Percentiles rank a stretch among this genome's conserved stretches.
Conservation (phyloP, 2,113 vertebrate species). For the Neodon shergylaensis region DNA sequence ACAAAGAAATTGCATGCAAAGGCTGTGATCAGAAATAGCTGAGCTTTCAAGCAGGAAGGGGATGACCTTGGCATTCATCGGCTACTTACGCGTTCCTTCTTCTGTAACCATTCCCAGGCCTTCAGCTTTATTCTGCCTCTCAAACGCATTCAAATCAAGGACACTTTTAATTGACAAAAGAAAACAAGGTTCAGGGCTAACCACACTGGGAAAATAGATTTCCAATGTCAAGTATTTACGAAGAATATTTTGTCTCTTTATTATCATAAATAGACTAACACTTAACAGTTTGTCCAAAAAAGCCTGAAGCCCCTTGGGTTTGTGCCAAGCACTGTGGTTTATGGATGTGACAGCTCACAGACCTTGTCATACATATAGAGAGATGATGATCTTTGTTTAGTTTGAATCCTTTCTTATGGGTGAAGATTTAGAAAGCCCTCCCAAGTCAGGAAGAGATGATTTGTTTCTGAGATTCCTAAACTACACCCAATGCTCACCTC, state of each 20-base stretch:
- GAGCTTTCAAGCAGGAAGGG: conserved; percentile 69
- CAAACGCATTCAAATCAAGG: conserved; percentile 98
- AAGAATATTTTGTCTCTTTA: conserved; percentile 26
- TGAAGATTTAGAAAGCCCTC: conserved; percentile 44
- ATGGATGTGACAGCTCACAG: neutral
- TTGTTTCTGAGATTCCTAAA: neutral
- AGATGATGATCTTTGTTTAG: neutral
- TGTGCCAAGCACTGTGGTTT: neutral
- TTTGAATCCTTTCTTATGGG: neutral
- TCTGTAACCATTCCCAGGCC: conserved; percentile 99
- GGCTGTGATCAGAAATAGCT: conserved; percentile 42
- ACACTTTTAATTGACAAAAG: conserved; percentile 87
- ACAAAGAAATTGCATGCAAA: conserved; percentile 38
- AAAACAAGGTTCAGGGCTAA: conserved; percentile 65
- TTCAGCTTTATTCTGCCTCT: conserved; percentile 99
- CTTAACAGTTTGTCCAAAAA: neutral
- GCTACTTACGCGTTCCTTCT: conserved; percentile 97
- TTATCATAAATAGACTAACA: neutral
- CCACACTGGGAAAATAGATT: neutral
- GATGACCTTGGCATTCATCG: conserved; percentile 59
- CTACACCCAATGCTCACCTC: neutral
- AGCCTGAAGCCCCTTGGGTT: neutral
- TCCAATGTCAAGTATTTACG: conserved; percentile 10
- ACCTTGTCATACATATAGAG: neutral
- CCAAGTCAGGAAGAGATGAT: neutral